Percentiles rank a stretch among this genome's conserved stretches.
phyloP scores from a whole-genome alignment of 2,797 vertebrate species.

The Danio albolineatus region DNA sequence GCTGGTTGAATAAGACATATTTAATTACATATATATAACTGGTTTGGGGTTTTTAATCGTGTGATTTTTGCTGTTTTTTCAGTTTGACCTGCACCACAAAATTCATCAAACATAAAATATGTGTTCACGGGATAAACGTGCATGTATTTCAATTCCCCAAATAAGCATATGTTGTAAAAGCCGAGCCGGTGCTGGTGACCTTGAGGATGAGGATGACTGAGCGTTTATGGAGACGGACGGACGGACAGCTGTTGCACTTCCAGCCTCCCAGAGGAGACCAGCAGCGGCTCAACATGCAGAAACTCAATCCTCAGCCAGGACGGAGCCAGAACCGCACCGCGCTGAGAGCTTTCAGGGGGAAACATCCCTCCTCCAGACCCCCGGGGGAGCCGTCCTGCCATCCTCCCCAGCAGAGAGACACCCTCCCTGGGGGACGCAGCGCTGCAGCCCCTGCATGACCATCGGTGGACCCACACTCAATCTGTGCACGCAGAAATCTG shows the following conservation, averaged over 20 bases:
- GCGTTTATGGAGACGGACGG: constrained; percentile 12
- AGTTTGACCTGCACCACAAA: too few relatives aligned
- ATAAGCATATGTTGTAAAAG: too few relatives aligned
- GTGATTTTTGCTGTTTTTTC: too few relatives aligned
- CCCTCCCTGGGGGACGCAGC: constrained; percentile 79
- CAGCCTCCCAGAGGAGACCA: constrained; percentile 75
- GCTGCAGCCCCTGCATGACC: constrained; percentile 81
- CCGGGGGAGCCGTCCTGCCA: constrained; percentile 80
- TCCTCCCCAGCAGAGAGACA: constrained; percentile 73
- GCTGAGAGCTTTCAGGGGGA: constrained; percentile 58
- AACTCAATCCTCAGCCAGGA: constrained; percentile 83
- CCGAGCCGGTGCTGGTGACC: constrained; percentile 31
- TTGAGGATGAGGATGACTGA: constrained; percentile 48
- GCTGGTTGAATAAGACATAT: too few relatives aligned
- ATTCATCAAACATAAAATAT: too few relatives aligned
- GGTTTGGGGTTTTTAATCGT: too few relatives aligned
- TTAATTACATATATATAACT: too few relatives aligned
- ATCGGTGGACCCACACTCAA: constrained; percentile 61
- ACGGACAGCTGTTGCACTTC: constrained; percentile 18
- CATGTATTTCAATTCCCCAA: too few relatives aligned
- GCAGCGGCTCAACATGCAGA: constrained; percentile 78
- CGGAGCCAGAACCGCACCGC: constrained; percentile 74
- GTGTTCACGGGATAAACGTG: too few relatives aligned
- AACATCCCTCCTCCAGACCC: constrained; percentile 75
- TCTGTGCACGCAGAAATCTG: too few relatives aligned